These are phyloP conservation scores for Zoanthus solanderi DNA, from an alignment of 92 coral and sea anemone species.

Conservation along the genomic window DNA sequence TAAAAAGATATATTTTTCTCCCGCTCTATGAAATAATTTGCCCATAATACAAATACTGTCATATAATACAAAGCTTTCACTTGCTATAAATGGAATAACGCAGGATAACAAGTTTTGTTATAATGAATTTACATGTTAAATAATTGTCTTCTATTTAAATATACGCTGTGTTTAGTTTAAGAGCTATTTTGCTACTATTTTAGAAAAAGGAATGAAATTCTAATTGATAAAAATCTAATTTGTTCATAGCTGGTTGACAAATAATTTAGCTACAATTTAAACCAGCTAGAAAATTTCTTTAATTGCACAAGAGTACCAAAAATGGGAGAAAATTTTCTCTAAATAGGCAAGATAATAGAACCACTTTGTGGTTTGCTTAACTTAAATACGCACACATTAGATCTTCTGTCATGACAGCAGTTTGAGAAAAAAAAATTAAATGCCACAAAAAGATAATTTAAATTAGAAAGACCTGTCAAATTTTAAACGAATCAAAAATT, in stretches of 20 bases:
- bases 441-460: slow-evolving; percentile 27
- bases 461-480: neutral
- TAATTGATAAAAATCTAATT: neutral
- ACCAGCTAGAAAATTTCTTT: neutral
- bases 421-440: slow-evolving; percentile 3
- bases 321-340: slow-evolving; percentile 19
- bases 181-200: neutral
- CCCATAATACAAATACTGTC: slow-evolving; percentile 52
- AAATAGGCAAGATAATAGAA: neutral
- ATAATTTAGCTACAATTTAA: neutral
- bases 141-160: slow-evolving; percentile 15
- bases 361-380: slow-evolving; percentile 30
- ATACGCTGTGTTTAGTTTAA: neutral
- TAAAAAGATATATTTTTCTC: slow-evolving; percentile 53
- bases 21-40: slow-evolving; percentile 48
- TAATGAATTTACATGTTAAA: slow-evolving; percentile 31
- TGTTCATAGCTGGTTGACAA: neutral
- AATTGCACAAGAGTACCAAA: neutral
- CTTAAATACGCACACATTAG: neutral
- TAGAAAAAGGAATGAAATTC: slow-evolving; percentile 17
- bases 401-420: slow-evolving; percentile 12
- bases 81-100: slow-evolving; percentile 29
- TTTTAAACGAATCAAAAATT: neutral
- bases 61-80: slow-evolving; percentile 36
- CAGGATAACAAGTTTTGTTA: slow-evolving; percentile 8